Percentiles rank a stretch among this genome's conserved stretches.
phyloP scores from a whole-genome alignment of 2,888 invertebrate species.

The Dasysyrphus tricinctus region DNA sequence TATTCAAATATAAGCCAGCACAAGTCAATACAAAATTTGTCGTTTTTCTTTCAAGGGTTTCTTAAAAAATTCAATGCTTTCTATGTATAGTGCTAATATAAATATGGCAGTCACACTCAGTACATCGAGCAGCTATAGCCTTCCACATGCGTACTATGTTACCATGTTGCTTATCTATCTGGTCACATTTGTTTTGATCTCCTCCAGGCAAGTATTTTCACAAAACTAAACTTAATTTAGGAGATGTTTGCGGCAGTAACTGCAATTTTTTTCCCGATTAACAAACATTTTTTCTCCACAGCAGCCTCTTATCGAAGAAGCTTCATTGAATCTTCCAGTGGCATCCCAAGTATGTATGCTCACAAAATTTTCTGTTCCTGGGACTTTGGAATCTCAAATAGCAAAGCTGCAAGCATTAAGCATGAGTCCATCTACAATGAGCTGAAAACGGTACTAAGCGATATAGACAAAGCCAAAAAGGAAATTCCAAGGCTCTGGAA shows the following conservation, averaged over 20 bases:
- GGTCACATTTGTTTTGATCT: constrained; percentile 87
- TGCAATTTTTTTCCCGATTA: not conserved
- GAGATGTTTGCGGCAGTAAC: too few relatives aligned
- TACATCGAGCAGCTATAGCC: constrained; percentile 85
- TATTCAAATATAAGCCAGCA: constrained; percentile 86
- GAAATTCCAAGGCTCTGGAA: constrained; percentile 78
- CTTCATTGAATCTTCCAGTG: constrained; percentile 90
- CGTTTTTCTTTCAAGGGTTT: too few relatives aligned
- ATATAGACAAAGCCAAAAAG: constrained; percentile 70
- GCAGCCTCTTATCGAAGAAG: constrained; percentile 91
- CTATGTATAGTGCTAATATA: constrained; percentile 90
- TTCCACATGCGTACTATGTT: constrained; percentile 91
- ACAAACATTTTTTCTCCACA: constrained; percentile 79
- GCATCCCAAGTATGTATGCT: constrained; percentile 87
- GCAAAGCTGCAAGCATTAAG: constrained; percentile 87
- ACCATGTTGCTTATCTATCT: constrained; percentile 88
- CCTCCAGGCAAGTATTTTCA: constrained; percentile 85
- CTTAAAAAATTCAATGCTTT: constrained; percentile 88
- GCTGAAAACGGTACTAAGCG: constrained; percentile 81
- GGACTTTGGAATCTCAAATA: constrained; percentile 90
- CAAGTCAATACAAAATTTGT: constrained; percentile 84
- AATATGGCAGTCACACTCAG: constrained; percentile 84
- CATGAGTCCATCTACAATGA: constrained; percentile 88
- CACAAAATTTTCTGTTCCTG: constrained; percentile 91
- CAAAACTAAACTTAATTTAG: not conserved